Conservation (phyloP, 2,113 vertebrate species). For the Mola mola region DNA sequence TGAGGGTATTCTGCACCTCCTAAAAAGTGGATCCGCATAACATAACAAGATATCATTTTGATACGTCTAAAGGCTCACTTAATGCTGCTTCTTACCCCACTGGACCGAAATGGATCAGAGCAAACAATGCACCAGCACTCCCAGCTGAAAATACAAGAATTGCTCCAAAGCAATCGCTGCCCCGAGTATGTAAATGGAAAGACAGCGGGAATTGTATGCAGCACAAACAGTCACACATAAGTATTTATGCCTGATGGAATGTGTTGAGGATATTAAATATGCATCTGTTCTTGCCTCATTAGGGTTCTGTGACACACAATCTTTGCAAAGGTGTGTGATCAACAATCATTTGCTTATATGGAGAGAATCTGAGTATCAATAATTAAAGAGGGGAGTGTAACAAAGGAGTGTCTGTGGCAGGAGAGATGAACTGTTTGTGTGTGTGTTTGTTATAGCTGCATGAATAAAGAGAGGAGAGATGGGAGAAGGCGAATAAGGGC, state of each 20-base stretch:
- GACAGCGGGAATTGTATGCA: slow-evolving; percentile 21
- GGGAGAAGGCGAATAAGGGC: neutral
- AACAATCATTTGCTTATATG: slow-evolving; percentile 63
- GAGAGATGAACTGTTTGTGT: neutral
- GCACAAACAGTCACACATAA: slow-evolving; percentile 59
- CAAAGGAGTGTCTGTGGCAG: slow-evolving; percentile 37
- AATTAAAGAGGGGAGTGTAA: slow-evolving; percentile 56
- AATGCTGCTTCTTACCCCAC: no score
- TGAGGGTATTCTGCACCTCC: no score
- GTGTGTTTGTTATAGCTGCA: slow-evolving; percentile 1
- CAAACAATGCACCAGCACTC: no score
- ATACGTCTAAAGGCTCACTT: no score
- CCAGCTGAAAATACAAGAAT: no score
- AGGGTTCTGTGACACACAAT: slow-evolving; percentile 47
- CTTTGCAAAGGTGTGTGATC: slow-evolving; percentile 62
- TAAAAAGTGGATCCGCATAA: no score
- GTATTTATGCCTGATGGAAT: slow-evolving; percentile 62
- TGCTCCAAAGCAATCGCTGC: no score
- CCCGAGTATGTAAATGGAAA: no score
- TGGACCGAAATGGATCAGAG: no score
- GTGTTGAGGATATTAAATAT: slow-evolving; percentile 72
- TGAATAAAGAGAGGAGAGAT: slow-evolving; percentile 19
- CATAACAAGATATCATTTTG: no score
- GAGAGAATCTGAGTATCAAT: slow-evolving; percentile 64
- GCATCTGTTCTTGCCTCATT: slow-evolving; percentile 70